A percentile compares a stretch with the other conserved stretches of the same genome.
Evolutionary conservation across 2,888 invertebrate species (phyloP).

Genomic region (Globia sparganii): DNA sequence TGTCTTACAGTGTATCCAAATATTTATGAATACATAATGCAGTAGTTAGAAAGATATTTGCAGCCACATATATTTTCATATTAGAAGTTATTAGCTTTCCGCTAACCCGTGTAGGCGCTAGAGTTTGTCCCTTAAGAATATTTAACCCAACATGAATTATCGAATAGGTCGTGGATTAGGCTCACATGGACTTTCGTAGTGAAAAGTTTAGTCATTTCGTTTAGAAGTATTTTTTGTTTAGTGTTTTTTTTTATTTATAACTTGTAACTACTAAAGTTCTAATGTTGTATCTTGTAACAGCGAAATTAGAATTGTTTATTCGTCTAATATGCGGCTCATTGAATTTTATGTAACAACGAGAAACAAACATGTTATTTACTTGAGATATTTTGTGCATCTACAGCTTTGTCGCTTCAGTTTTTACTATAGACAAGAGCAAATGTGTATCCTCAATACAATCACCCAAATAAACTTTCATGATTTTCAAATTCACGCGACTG

Average conservation of each 20-base stretch:
- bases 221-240: conserved; percentile 61
- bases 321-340: conserved; percentile 27
- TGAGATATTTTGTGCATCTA: conserved; percentile 13
- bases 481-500: conserved; percentile 8
- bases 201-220: conserved; percentile 64
- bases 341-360: conserved; percentile 10
- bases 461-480: neutral
- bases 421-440: conserved; percentile 1
- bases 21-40: conserved; percentile 40
- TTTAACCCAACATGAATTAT: conserved; percentile 15
- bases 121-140: conserved; percentile 21
- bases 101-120: conserved; percentile 49
- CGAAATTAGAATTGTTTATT: conserved; percentile 34
- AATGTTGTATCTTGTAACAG: conserved; percentile 32
- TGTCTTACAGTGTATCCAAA: conserved; percentile 57
- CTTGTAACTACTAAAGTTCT: conserved; percentile 28
- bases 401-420: conserved; percentile 6
- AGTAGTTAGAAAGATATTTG: conserved; percentile 32
- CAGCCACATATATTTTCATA: conserved; percentile 51
- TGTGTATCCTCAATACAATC: conserved; percentile 5
- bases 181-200: conserved; percentile 43
- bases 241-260: conserved; percentile 50
- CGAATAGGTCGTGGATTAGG: neutral
- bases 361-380: neutral
- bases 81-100: conserved; percentile 46